Evolutionary conservation across 2,113 vertebrate species (phyloP), one percentile per base, ranked within the genome.

Genomic region (Leucosticte australis): DNA sequence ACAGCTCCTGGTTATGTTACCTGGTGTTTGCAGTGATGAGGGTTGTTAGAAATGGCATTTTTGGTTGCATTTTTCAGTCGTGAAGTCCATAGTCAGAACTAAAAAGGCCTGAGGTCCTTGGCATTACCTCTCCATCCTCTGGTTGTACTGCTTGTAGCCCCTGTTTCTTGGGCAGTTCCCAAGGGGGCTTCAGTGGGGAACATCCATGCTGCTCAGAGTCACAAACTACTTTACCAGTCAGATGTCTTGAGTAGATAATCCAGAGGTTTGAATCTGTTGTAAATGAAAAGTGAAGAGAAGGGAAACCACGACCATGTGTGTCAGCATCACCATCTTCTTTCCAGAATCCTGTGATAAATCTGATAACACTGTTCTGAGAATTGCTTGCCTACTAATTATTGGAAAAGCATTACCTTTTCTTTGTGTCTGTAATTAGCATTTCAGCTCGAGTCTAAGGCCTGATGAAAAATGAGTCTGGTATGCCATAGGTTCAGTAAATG

Each of bases 321-420:
- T 93, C 80, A 73, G 65, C 62, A 71, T 62, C 46, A 81, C 55
- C 53, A 56, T 94, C 67, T 69, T 95, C 73, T 92, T 94, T 95
- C 69, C 89, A 94, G 79, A 95, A 96, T 90, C 74, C 52, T 64
- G 47, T 88, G 76, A 96, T 94, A 92, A 89, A 95, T 94, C 94
- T 91, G 91, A 90, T 96, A 93, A 80, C 55, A 24, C 41, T 65
- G 59, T 90, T 95, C 85, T 89, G 86, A 95, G 94, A 96, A 96
- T 64, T 83, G 70, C 63, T 60, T 92, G 88, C 86, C 93, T 92
- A 81, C 80, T 92, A 89, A 88, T 97, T 95, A 95, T 93, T 93
- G 90, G 94, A 97, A 87, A 88, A 89, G 31, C 89, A 75, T 96
- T 91, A 87, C 82, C 42, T 94, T 80, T 91, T 85, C 71, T 93